Evolutionary conservation across 2,113 vertebrate genomes (phyloP), one percentile per base, ranked within the genome.

Genomic region (Eclectus roratus): DNA sequence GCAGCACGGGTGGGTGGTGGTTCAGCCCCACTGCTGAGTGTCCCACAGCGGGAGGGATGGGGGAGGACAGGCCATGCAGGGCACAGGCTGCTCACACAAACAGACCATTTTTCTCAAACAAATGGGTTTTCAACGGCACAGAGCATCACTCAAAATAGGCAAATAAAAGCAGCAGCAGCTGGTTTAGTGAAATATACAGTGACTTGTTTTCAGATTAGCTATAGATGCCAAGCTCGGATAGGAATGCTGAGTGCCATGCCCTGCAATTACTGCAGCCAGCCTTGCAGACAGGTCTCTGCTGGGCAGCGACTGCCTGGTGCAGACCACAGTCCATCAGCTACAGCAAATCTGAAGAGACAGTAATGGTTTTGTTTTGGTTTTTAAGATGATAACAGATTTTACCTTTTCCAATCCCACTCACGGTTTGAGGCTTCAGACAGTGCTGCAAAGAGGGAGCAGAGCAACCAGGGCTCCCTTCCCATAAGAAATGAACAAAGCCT

Each of bases 151-250:
- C 81, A 92, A 88, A 94, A 89, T 72, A 90, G 94, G 90, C 84
- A 94, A 93, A 92, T 87, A 96, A 86, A 94, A 94, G 87, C 74
- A 92, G 89, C 82, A 94, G 87, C 90, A 91, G 89, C 88, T 83
- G 88, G 52, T 94, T 97, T 96, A 96, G 95, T 94, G 84, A 89
- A 92, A 96, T 91, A 94, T 33, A 87, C 50, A 92, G 94, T 94
- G 89, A 94, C 93, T 97, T 97, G 91, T 96, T 94, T 96, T 96
- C 95, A 94, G 91, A 92, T 96, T 85, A 89, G 92, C 72, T 87
- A 46, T 25, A 93, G 80, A 92, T 79, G 90, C 88, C 92, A 84
- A 72, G 85, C 91, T 89, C 1, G 5, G 82, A 74, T 79, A 73
- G 5, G 77, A 80, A 46, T 17, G 78, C 85, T 24, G 80, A 94